Percentiles rank a stretch among this genome's conserved stretches.
These are phyloP conservation scores for Lepus americanus DNA, from an alignment of 2,113 vertebrate species.

Conservation along the genomic window DNA sequence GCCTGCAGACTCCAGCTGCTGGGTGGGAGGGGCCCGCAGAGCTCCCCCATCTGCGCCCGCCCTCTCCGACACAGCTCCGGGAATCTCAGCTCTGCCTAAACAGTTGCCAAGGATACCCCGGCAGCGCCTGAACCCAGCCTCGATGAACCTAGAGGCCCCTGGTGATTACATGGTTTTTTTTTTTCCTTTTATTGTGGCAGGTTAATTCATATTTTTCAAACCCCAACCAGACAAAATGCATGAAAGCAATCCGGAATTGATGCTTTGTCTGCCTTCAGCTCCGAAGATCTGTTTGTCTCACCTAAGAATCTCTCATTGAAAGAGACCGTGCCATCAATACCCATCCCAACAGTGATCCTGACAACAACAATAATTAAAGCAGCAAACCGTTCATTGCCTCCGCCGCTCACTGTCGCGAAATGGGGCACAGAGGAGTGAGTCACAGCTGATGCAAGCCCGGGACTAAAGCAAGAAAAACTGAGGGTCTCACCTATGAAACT, in stretches of 20 bases:
- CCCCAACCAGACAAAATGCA: conserved; percentile 65
- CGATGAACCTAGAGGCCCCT: conserved; percentile 74
- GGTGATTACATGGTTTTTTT: conserved; percentile 44
- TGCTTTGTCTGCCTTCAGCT: neutral
- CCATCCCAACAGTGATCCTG: neutral
- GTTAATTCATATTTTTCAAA: conserved; percentile 75
- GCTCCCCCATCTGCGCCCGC: conserved; percentile 74
- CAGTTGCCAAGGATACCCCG: conserved; percentile 85
- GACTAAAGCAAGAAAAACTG: neutral
- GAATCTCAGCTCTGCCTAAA: conserved; percentile 26
- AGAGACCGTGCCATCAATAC: conserved; percentile 17
- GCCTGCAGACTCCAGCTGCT: conserved; percentile 1
- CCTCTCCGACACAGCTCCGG: conserved; percentile 65
- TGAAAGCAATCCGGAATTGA: neutral
- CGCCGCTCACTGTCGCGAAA: neutral
- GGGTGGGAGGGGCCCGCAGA: conserved; percentile 82
- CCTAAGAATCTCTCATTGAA: conserved; percentile 2
- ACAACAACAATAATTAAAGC: conserved; percentile 1
- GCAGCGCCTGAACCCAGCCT: conserved; percentile 69
- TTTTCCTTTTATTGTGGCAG: conserved; percentile 75
- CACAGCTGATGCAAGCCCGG: neutral
- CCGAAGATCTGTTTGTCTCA: neutral
- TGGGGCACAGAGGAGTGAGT: neutral
- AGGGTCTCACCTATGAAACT: neutral
- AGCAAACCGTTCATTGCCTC: neutral